Evolutionary conservation across 2,797 vertebrate species (phyloP).

Genomic region (Poeciliopsis presidionis): DNA sequence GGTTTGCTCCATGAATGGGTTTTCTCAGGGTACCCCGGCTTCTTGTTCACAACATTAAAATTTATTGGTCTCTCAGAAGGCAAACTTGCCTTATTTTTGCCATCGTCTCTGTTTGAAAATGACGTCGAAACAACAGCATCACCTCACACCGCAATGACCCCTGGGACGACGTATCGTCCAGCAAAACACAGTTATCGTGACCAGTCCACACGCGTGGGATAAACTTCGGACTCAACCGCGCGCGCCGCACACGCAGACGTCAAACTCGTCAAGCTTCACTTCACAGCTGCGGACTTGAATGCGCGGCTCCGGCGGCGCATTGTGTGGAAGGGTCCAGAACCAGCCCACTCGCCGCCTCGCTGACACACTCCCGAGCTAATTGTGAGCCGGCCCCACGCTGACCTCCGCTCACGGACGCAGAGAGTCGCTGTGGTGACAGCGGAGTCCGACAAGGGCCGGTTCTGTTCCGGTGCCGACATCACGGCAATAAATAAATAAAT

Average conservation of each 20-base stretch:
- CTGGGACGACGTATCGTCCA: no score
- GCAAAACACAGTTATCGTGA: no score
- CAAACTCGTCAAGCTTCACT: background rate
- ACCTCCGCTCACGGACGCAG: constrained; percentile 49
- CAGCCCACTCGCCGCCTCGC: constrained; percentile 21
- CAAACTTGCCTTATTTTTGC: no score
- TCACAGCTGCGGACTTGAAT: background rate
- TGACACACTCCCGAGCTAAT: constrained; percentile 53
- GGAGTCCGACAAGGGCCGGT: constrained; percentile 53
- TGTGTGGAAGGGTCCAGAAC: background rate
- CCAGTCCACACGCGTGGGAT: no score
- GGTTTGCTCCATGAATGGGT: background rate
- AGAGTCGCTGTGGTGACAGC: constrained; percentile 56
- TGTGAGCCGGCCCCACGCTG: constrained; percentile 56
- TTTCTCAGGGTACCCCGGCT: background rate
- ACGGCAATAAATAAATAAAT: no score
- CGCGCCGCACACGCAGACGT: background rate
- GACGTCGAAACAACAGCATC: no score
- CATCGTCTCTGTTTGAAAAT: no score
- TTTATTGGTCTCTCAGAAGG: no score
- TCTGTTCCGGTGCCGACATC: constrained; percentile 40
- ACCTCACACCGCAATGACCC: no score
- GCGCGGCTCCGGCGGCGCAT: background rate
- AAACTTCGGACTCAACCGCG: no score
- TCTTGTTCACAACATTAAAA: background rate